phyloP scores from a whole-genome alignment of 2,888 invertebrate genomes.

The Meiosimyza platycephala region DNA sequence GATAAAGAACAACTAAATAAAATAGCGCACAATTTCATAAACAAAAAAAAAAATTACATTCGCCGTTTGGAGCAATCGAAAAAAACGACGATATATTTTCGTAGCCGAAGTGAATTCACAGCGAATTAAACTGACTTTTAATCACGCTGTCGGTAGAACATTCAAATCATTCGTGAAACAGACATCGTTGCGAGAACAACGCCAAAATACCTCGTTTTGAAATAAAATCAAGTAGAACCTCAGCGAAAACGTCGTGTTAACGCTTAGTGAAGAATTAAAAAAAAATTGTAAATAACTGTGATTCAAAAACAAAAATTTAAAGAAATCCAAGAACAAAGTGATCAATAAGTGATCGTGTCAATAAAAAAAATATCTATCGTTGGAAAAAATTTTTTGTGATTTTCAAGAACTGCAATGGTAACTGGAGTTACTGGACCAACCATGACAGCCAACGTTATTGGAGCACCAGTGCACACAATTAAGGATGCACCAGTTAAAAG shows the following conservation, averaged over 20 bases:
- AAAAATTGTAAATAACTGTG: constrained; percentile 47
- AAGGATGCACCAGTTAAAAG: constrained; percentile 62
- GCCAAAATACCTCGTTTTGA: constrained; percentile 8
- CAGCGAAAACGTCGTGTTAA: neutral
- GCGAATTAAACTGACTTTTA: constrained; percentile 53
- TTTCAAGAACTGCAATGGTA: constrained; percentile 55
- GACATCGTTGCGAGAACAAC: constrained; percentile 55
- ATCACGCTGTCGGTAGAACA: constrained; percentile 60
- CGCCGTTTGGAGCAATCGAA: constrained; percentile 28
- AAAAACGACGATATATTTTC: constrained; percentile 27
- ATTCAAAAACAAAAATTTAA: constrained; percentile 35
- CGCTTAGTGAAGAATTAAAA: neutral
- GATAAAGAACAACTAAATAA: constrained; percentile 52
- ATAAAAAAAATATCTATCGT: constrained; percentile 21
- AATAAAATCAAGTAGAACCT: neutral
- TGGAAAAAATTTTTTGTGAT: constrained; percentile 26
- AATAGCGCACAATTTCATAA: neutral
- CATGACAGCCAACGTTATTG: constrained; percentile 62
- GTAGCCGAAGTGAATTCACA: constrained; percentile 25
- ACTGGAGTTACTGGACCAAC: constrained; percentile 63
- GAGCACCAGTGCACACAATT: constrained; percentile 54
- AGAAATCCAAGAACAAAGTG: constrained; percentile 26
- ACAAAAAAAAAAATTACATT: constrained; percentile 16
- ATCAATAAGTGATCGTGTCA: constrained; percentile 17
- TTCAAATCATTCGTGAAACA: constrained; percentile 63